phyloP scores from a whole-genome alignment of 2,113 vertebrate genomes.

The Etia nguti region DNA sequence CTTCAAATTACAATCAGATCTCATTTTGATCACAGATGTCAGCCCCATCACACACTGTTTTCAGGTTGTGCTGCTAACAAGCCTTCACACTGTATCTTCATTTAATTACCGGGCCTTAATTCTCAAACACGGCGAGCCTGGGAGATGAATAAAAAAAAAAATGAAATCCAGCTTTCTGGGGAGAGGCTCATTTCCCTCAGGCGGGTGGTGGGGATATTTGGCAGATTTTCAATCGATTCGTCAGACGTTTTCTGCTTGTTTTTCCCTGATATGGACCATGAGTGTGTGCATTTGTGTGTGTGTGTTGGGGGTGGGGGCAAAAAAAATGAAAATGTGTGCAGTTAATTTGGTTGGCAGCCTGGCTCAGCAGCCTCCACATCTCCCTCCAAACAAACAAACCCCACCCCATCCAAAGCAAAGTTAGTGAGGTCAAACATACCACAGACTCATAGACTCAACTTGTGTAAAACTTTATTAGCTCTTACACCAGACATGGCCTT shows the following conservation, averaged over 20 bases:
- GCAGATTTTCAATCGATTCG: slow-evolving; percentile 18
- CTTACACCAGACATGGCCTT: background rate
- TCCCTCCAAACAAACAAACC: background rate
- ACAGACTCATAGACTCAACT: background rate
- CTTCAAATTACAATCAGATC: background rate
- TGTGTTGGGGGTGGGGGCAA: background rate
- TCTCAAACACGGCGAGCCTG: background rate
- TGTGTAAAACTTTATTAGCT: background rate
- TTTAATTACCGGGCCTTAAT: background rate
- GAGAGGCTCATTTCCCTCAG: background rate
- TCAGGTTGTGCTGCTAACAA: background rate
- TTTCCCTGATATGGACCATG: background rate
- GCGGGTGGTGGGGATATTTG: background rate
- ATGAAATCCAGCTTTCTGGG: background rate
- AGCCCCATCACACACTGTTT: background rate
- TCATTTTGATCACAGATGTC: background rate
- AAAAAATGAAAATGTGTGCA: background rate
- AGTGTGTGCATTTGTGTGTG: background rate
- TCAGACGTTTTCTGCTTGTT: background rate
- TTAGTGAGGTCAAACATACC: slow-evolving; percentile 10
- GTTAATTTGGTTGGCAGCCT: slow-evolving; percentile 26
- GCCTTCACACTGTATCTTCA: background rate
- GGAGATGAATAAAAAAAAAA: background rate
- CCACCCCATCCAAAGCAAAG: background rate
- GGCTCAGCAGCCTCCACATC: slow-evolving; percentile 6